Evolutionary conservation across 2,888 invertebrate species (phyloP).

Genomic region (Callyntrura guangdongensis): DNA sequence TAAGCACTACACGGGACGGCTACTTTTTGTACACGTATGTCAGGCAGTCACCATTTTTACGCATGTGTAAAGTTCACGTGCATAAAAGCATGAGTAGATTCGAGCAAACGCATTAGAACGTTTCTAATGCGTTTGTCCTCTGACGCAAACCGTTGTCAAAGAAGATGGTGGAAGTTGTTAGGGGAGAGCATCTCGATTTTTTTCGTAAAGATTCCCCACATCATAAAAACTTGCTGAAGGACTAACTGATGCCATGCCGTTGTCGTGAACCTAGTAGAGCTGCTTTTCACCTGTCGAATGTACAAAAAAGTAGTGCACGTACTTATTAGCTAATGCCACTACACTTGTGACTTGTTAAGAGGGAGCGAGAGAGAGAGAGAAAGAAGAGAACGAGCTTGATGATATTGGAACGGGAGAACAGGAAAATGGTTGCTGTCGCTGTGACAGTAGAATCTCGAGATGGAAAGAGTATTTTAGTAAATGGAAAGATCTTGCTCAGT

Average conservation of each 20-base stretch:
- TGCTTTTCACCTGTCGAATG: conserved; percentile 39
- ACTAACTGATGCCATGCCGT: not conserved
- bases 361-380: not conserved
- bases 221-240: not conserved
- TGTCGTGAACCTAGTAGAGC: not conserved
- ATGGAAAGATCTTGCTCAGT: not conserved
- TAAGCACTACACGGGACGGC: not conserved
- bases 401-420: not conserved
- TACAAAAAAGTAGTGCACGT: not conserved
- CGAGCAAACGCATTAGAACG: not conserved
- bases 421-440: not conserved
- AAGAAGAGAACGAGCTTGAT: not conserved
- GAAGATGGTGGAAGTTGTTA: conserved; percentile 47
- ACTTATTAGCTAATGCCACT: not conserved
- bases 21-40: not conserved
- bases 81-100: no score
- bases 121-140: conserved; percentile 43
- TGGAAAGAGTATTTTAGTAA: not conserved
- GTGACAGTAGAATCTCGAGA: not conserved
- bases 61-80: conserved; percentile 17
- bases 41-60: not conserved
- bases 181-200: conserved; percentile 2
- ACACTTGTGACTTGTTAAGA: not conserved
- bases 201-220: not conserved
- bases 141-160: conserved; percentile 53